Conservation (phyloP, 2,113 vertebrate species). For the Larimichthys crocea region DNA sequence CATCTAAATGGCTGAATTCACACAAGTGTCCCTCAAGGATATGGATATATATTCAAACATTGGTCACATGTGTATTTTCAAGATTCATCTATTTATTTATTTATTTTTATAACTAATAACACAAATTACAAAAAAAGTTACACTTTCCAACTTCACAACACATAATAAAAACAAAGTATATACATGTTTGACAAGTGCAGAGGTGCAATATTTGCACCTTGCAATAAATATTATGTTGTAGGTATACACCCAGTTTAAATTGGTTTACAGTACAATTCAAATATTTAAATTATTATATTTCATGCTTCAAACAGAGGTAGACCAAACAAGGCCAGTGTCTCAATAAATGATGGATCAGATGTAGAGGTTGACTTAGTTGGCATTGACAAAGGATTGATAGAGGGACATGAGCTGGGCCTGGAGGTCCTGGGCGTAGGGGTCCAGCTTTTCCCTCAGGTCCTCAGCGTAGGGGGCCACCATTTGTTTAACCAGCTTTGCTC, state of each 20-base stretch:
- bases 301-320: conserved; percentile 47
- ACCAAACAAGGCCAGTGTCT: conserved; percentile 39
- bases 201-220: conserved; percentile 25
- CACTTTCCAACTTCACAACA: conserved; percentile 38
- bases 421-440: conserved; percentile 78
- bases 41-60: too few species aligned
- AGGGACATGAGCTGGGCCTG: conserved; percentile 68
- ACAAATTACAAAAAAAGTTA: conserved; percentile 52
- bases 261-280: conserved; percentile 48
- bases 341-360: conserved; percentile 11
- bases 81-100: conserved; percentile 52
- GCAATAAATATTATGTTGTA: conserved; percentile 70
- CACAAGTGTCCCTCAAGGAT: too few species aligned
- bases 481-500: conserved; percentile 70
- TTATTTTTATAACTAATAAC: conserved; percentile 53
- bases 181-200: conserved; percentile 66
- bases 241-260: conserved; percentile 24
- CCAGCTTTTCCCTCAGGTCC: conserved; percentile 72
- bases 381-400: conserved; percentile 71
- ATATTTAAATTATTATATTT: conserved; percentile 29
- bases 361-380: conserved; percentile 56
- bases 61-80: not conserved
- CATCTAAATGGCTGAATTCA: too few species aligned
- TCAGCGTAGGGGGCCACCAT: conserved; percentile 79
- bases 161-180: conserved; percentile 63